Percentiles rank a stretch among this genome's conserved stretches.
These are phyloP conservation scores for Eulemur macaco DNA, from an alignment of 2,113 vertebrate species.

Conservation along the genomic window DNA sequence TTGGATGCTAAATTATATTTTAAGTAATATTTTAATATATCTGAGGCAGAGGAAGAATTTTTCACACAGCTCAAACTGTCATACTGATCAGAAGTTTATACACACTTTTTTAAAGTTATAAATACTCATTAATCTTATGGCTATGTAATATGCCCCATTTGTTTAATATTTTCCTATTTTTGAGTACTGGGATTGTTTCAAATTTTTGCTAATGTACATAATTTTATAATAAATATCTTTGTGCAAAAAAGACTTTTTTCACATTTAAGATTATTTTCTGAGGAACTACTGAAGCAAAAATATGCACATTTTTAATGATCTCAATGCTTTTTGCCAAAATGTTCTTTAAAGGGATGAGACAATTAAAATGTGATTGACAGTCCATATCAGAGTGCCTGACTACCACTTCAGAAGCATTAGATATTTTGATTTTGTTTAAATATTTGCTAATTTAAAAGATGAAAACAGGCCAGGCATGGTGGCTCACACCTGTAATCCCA, in stretches of 20 bases:
- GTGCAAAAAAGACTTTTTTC: neutral
- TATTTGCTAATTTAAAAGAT: neutral
- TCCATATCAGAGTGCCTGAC: neutral
- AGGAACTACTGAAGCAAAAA: neutral
- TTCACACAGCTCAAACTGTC: neutral
- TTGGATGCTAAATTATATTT: neutral
- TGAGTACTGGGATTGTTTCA: neutral
- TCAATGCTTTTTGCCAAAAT: constrained; percentile 9
- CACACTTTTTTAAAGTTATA: neutral
- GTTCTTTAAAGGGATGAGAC: neutral
- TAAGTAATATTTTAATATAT: constrained; percentile 1
- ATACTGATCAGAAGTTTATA: neutral
- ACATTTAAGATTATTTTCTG: neutral
- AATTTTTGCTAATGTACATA: constrained; percentile 5
- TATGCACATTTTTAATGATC: neutral
- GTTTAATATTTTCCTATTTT: neutral
- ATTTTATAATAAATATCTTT: constrained; percentile 2
- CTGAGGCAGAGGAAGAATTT: neutral
- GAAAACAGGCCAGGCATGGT: neutral
- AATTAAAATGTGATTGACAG: neutral
- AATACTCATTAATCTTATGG: neutral
- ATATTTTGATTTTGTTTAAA: neutral
- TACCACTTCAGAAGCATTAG: neutral
- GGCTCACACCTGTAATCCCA: no score
- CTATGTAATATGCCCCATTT: neutral